phyloP scores from a whole-genome alignment of 2,113 vertebrate genomes.

The Eclectus roratus region DNA sequence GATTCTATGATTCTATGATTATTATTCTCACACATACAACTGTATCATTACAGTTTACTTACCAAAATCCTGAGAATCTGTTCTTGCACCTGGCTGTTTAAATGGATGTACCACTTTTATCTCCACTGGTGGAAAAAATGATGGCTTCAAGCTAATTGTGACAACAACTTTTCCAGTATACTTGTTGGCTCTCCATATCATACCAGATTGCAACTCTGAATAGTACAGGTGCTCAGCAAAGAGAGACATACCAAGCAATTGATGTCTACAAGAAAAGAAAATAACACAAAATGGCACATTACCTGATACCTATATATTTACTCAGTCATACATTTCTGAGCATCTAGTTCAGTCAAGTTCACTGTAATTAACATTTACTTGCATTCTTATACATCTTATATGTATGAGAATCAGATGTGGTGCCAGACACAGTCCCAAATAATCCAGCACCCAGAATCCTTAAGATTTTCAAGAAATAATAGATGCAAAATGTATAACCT shows the following conservation, averaged over 20 bases:
- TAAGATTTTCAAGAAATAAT: not conserved
- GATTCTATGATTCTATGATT: not conserved
- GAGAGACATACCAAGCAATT: constrained; percentile 75
- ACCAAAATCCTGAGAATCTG: constrained; percentile 39
- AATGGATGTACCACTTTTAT: constrained; percentile 83
- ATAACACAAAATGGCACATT: not conserved
- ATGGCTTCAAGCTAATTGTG: constrained; percentile 71
- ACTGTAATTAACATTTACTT: not conserved
- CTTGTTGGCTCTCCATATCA: constrained; percentile 82
- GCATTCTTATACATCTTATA: not conserved
- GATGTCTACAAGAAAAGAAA: constrained; percentile 65
- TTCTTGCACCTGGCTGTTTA: constrained; percentile 69
- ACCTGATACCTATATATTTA: not conserved
- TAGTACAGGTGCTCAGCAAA: constrained; percentile 85
- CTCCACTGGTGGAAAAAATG: constrained; percentile 68
- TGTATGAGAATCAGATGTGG: not conserved
- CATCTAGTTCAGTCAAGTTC: not conserved
- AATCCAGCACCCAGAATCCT: not conserved
- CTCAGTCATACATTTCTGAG: not conserved
- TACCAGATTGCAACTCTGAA: constrained; percentile 73
- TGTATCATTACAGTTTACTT: constrained; percentile 15
- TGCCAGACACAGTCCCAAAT: not conserved
- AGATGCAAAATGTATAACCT: not conserved
- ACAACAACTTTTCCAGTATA: constrained; percentile 78
- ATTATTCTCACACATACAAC: not conserved